Percentiles rank a stretch among this genome's conserved stretches.
Conservation (phyloP, 2,797 vertebrate species). For the Hypotaenidia okinawae region DNA sequence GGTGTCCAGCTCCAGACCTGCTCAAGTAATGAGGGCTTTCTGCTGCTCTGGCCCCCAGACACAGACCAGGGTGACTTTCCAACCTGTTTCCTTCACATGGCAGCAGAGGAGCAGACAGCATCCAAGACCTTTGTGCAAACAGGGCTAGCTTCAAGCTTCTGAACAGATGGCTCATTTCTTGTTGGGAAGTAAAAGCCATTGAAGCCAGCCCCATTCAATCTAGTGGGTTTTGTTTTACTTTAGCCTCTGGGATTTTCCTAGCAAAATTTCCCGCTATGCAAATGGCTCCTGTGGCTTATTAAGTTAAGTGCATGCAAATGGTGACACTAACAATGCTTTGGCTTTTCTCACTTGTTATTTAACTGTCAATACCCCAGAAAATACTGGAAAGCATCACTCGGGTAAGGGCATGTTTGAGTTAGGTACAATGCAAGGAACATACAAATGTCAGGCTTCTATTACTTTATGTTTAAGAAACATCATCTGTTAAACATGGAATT, state of each 20-base stretch:
- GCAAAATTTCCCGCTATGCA: background rate
- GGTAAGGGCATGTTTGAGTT: background rate
- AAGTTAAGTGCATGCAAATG: conserved; percentile 14
- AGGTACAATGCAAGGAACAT: background rate
- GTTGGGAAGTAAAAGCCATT: background rate
- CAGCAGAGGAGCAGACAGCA: background rate
- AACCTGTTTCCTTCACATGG: background rate
- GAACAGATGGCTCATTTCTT: background rate
- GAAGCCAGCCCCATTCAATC: background rate
- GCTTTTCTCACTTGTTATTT: background rate
- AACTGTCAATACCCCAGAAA: background rate
- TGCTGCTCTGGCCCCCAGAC: too few species aligned
- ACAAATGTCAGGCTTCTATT: background rate
- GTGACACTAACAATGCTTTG: background rate
- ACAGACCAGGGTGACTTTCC: background rate
- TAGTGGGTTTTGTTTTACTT: background rate
- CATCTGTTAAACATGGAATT: background rate
- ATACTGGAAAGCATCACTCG: background rate
- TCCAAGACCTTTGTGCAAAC: background rate
- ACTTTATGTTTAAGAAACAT: background rate
- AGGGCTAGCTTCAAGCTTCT: background rate
- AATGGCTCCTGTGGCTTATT: background rate
- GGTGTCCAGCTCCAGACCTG: background rate
- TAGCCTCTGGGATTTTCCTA: background rate
- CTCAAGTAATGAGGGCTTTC: background rate